phyloP scores from a whole-genome alignment of 2,797 vertebrate genomes.

The Phylloscopus collybita region DNA sequence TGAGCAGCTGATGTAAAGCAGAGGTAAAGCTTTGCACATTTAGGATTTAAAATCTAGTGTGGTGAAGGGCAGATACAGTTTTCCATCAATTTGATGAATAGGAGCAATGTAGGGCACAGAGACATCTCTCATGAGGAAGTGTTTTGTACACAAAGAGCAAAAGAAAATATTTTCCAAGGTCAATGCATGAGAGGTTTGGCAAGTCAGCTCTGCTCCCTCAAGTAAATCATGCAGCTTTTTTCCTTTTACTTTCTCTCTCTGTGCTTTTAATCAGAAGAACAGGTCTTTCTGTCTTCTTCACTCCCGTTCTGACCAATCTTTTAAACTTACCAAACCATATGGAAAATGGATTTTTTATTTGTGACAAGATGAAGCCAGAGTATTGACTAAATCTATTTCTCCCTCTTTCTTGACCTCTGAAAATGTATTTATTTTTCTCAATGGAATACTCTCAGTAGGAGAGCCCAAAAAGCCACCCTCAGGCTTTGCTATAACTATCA shows the following conservation, averaged over 20 bases:
- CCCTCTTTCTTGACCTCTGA: not conserved
- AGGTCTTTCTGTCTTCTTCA: not conserved
- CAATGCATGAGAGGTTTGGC: rapidly evolving
- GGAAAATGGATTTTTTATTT: not conserved
- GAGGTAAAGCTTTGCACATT: not conserved
- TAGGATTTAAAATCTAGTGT: not conserved
- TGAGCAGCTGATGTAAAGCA: not conserved
- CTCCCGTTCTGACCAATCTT: not conserved
- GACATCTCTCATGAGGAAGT: rapidly evolving
- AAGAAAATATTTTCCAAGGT: not conserved
- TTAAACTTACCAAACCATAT: not conserved
- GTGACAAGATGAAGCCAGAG: not conserved
- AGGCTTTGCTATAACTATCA: not conserved
- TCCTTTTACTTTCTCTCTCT: not conserved
- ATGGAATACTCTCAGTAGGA: not conserved
- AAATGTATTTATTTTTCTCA: not conserved
- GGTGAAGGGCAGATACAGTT: not conserved
- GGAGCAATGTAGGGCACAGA: not conserved
- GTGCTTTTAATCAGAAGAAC: not conserved
- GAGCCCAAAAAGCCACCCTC: not conserved
- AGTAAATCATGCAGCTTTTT: not conserved
- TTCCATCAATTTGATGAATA: not conserved
- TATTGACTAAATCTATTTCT: not conserved
- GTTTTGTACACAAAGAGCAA: not conserved
- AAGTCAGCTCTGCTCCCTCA: not conserved